phyloP scores from a whole-genome alignment of 2,113 vertebrate species.

The Hippocampus guttulatus region DNA sequence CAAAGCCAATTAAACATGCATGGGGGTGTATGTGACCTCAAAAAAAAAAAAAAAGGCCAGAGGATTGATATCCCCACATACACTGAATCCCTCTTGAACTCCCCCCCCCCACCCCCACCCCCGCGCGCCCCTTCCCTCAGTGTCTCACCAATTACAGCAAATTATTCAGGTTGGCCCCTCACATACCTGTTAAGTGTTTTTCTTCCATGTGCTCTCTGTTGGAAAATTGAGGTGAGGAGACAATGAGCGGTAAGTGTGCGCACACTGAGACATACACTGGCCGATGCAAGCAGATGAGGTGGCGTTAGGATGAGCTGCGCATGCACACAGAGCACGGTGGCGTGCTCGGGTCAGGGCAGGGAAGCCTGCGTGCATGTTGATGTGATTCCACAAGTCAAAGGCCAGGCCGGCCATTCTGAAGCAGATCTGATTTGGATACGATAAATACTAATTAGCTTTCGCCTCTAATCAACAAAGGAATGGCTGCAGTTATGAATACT shows the following conservation, averaged over 20 bases:
- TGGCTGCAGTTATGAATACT: not conserved
- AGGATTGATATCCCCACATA: constrained; percentile 33
- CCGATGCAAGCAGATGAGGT: not conserved
- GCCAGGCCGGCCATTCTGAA: constrained; percentile 21
- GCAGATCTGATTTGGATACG: constrained; percentile 23
- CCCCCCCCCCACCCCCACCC: constrained; percentile 12
- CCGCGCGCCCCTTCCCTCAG: constrained; percentile 27
- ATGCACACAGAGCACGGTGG: constrained; percentile 10
- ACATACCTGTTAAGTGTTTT: constrained; percentile 55
- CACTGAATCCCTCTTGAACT: constrained; percentile 7
- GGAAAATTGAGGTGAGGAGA: constrained; percentile 50
- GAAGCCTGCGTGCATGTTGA: constrained; percentile 30
- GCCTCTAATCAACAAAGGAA: constrained; percentile 24
- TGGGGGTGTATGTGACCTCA: constrained; percentile 52
- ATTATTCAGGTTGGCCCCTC: constrained; percentile 49
- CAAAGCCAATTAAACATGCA: constrained; percentile 68
- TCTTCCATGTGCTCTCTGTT: constrained; percentile 36
- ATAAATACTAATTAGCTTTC: constrained; percentile 40
- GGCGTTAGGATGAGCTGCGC: not conserved
- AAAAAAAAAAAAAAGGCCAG: constrained; percentile 31
- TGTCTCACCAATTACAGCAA: constrained; percentile 48
- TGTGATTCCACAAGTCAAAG: constrained; percentile 35
- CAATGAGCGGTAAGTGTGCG: constrained; percentile 18
- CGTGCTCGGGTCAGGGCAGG: constrained; percentile 29
- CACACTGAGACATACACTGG: constrained; percentile 2